Conservation (phyloP, 2,113 vertebrate species). For the Glaucomys volans region DNA sequence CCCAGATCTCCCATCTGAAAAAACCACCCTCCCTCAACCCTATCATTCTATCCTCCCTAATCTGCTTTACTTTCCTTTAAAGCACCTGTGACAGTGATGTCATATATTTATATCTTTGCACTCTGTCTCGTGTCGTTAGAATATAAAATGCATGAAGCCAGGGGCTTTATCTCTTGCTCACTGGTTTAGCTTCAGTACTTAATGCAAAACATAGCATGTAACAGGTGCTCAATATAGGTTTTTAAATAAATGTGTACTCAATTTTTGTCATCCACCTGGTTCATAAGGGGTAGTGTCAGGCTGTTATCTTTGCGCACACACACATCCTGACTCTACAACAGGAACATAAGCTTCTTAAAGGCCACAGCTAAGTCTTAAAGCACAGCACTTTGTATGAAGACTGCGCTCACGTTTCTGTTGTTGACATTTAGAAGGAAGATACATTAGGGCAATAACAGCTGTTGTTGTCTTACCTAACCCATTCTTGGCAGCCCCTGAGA, state of each 20-base stretch:
- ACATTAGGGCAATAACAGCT: not conserved
- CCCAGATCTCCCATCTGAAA: not conserved
- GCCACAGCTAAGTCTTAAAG: not conserved
- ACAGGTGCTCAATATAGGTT: not conserved
- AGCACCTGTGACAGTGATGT: not conserved
- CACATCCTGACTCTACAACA: not conserved
- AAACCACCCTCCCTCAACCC: not conserved
- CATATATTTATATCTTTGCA: not conserved
- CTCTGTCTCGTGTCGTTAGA: not conserved
- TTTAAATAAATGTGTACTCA: not conserved
- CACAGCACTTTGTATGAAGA: not conserved
- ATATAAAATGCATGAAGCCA: not conserved
- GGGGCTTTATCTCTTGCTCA: not conserved
- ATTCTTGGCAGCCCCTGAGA: not conserved
- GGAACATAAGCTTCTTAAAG: conserved; percentile 42
- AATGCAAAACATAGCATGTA: not conserved
- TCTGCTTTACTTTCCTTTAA: conserved; percentile 33
- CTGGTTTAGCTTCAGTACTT: not conserved
- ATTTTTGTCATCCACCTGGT: not conserved
- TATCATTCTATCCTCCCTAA: not conserved
- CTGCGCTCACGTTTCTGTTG: not conserved
- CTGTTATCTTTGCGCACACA: not conserved
- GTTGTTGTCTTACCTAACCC: conserved; percentile 9
- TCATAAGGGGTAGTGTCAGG: not conserved
- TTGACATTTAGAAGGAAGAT: conserved; percentile 39